Evolutionary conservation across 2,113 vertebrate species (phyloP).

Genomic region (Chionodraco myersi): DNA sequence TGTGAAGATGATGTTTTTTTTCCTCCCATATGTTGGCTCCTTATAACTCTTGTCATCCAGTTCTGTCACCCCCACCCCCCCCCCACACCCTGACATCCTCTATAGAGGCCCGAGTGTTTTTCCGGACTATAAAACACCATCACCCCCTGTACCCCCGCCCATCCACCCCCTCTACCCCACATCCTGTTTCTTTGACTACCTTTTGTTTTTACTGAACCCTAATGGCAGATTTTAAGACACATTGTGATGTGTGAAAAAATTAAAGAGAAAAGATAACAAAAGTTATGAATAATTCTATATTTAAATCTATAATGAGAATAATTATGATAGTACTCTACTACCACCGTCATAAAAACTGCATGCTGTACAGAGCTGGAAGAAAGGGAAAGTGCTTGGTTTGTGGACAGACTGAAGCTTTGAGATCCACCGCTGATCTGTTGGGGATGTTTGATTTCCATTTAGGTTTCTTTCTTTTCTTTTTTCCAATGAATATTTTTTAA

Average conservation of each 20-base stretch:
- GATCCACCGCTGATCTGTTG: conserved; percentile 56
- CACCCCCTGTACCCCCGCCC: conserved; percentile 18
- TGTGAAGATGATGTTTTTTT: conserved; percentile 62
- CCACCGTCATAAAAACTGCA: conserved; percentile 75
- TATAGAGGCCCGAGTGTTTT: conserved; percentile 40
- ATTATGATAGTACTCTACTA: conserved; percentile 62
- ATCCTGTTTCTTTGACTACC: conserved; percentile 71
- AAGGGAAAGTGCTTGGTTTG: conserved; percentile 63
- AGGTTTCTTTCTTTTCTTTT: conserved; percentile 40
- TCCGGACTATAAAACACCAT: conserved; percentile 55
- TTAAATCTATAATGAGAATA: conserved; percentile 70
- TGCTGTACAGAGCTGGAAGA: conserved; percentile 77
- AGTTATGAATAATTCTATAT: conserved; percentile 78
- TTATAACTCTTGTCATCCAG: conserved; percentile 47
- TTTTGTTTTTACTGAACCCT: conserved; percentile 78
- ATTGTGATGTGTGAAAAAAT: conserved; percentile 77
- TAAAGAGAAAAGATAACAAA: conserved; percentile 61
- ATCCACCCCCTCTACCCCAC: background rate
- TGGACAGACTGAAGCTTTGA: conserved; percentile 66
- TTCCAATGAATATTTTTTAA: conserved; percentile 84
- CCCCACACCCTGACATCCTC: conserved; percentile 18
- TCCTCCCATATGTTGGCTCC: conserved; percentile 28
- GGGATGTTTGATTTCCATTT: conserved; percentile 66
- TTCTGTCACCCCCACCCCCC: conserved; percentile 12
- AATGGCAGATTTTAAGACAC: conserved; percentile 78